Conservation (phyloP, 2,797 vertebrate genomes). For the Danio aesculapii region DNA sequence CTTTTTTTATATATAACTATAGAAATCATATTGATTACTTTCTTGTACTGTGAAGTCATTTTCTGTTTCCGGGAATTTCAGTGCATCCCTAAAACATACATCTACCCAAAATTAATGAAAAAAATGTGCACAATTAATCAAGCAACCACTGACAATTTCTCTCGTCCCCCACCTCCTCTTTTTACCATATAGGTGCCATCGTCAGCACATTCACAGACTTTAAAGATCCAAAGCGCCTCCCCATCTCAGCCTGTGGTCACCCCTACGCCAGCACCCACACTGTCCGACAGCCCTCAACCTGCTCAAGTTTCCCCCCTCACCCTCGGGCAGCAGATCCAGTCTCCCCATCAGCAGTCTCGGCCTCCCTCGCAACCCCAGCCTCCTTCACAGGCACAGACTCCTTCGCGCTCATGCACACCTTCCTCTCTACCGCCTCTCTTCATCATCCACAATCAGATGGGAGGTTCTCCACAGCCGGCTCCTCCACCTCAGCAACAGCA, state of each 20-base stretch:
- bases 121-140: not conserved
- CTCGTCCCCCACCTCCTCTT: conserved; percentile 7
- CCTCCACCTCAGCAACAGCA: conserved; percentile 68
- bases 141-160: not conserved
- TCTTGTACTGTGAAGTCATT: not conserved
- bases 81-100: conserved; percentile 34
- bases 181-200: conserved; percentile 81
- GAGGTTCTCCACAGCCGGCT: conserved; percentile 78
- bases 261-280: conserved; percentile 74
- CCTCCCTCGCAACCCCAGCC: conserved; percentile 82
- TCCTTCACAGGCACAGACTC: conserved; percentile 79
- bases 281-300: conserved; percentile 87
- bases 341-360: conserved; percentile 80
- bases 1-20: not conserved
- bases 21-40: not conserved
- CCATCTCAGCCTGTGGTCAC: conserved; percentile 82
- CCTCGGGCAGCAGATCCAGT: conserved; percentile 86
- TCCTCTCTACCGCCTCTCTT: conserved; percentile 83
- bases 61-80: conserved; percentile 4
- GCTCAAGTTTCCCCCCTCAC: conserved; percentile 82
- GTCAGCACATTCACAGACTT: conserved; percentile 81
- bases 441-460: conserved; percentile 87
- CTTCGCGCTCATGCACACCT: conserved; percentile 86
- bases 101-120: not conserved
- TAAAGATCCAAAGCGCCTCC: conserved; percentile 88